Evolutionary conservation across 2,113 vertebrate species (phyloP).

Genomic region (Cinclus cinclus): DNA sequence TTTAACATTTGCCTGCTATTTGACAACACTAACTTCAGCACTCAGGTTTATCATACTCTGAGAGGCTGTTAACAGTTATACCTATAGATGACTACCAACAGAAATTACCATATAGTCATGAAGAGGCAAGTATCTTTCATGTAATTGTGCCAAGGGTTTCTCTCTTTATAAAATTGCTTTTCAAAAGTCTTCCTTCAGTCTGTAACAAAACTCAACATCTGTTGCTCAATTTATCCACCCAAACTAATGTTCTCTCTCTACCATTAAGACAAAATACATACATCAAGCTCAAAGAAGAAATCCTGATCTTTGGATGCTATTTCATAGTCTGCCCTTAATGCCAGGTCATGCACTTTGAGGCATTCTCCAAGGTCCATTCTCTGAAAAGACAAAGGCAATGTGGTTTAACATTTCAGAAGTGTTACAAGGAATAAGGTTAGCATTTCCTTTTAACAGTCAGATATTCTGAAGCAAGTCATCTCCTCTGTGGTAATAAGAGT

Average conservation of each 20-base stretch:
- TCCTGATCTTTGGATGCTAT: constrained; percentile 98
- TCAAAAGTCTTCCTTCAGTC: neutral
- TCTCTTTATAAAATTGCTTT: neutral
- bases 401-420: neutral
- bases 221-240: neutral
- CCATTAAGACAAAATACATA: constrained; percentile 75
- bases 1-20: neutral
- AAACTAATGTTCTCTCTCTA: neutral
- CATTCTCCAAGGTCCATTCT: constrained; percentile 99
- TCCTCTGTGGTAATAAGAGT: neutral
- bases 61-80: neutral
- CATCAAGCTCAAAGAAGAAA: constrained; percentile 98
- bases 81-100: neutral
- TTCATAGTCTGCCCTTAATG: constrained; percentile 96
- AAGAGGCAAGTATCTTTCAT: neutral
- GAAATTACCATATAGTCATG: neutral
- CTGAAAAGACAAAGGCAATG: constrained; percentile 68
- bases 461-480: neutral
- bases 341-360: constrained; percentile 95
- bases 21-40: neutral
- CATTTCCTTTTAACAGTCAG: neutral
- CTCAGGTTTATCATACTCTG: neutral
- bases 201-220: neutral
- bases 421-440: neutral
- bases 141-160: neutral